These are phyloP conservation scores for Anastrepha obliqua DNA, from an alignment of 1,140 invertebrate genomes.

Conservation along the genomic window DNA sequence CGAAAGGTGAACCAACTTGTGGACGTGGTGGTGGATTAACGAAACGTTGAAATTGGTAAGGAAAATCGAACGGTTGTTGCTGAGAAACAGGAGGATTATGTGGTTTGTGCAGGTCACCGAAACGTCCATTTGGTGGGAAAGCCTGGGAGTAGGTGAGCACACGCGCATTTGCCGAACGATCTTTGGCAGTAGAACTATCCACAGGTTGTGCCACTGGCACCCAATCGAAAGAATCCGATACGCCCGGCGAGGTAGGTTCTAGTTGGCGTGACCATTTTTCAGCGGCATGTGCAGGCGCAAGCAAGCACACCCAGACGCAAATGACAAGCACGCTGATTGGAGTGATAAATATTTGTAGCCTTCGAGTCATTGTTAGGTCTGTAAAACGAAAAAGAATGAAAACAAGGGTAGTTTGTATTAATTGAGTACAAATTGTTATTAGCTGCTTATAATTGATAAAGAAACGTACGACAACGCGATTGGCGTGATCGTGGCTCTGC, in stretches of 20 bases:
- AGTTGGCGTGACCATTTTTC: slow-evolving; percentile 71
- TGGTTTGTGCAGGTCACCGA: slow-evolving; percentile 66
- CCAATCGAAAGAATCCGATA: slow-evolving; percentile 67
- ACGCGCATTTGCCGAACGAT: slow-evolving; percentile 69
- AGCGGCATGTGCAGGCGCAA: slow-evolving; percentile 57
- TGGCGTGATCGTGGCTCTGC: neutral
- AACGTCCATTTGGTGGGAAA: slow-evolving; percentile 67
- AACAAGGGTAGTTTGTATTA: neutral
- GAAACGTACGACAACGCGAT: neutral
- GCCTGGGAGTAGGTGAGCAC: slow-evolving; percentile 71
- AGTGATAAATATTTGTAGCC: slow-evolving; percentile 63
- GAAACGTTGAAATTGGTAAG: slow-evolving; percentile 68
- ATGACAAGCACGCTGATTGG: slow-evolving; percentile 53
- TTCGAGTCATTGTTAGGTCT: slow-evolving; percentile 69
- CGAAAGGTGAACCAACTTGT: slow-evolving; percentile 25
- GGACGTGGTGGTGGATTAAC: slow-evolving; percentile 58
- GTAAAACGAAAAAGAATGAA: neutral
- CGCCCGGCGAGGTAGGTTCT: slow-evolving; percentile 62
- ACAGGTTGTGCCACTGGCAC: slow-evolving; percentile 69
- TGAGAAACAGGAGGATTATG: slow-evolving; percentile 41
- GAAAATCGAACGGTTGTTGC: slow-evolving; percentile 64
- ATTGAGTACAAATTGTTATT: neutral
- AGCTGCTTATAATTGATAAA: too few species aligned
- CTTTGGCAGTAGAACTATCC: slow-evolving; percentile 62
- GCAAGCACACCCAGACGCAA: slow-evolving; percentile 62